phyloP scores from a whole-genome alignment of 2,113 vertebrate species.

The Eolophus roseicapilla region DNA sequence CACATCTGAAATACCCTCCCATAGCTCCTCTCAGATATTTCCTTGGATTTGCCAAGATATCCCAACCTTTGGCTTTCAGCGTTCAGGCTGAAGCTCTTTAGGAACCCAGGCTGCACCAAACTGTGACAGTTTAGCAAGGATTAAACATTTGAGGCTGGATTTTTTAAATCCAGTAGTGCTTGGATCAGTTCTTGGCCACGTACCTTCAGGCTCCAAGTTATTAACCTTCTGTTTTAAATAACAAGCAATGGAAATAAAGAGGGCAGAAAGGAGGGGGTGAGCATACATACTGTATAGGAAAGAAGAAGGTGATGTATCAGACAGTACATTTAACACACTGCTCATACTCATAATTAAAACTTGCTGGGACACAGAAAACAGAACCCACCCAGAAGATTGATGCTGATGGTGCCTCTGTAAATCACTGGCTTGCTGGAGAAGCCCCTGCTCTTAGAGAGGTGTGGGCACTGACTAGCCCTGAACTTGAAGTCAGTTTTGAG shows the following conservation, averaged over 20 bases:
- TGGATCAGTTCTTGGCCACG: background rate
- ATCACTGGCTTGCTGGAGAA: background rate
- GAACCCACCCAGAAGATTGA: background rate
- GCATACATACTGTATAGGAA: background rate
- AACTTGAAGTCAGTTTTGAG: background rate
- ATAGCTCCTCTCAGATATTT: background rate
- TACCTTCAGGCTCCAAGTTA: background rate
- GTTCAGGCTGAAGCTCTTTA: background rate
- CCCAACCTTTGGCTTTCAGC: background rate
- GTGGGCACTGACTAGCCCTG: accelerated
- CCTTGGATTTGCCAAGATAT: background rate
- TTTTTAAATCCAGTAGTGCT: slow-evolving; percentile 16
- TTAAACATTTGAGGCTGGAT: background rate
- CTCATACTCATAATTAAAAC: background rate
- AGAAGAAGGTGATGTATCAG: background rate
- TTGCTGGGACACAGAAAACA: background rate
- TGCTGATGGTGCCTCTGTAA: background rate
- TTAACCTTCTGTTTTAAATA: slow-evolving; percentile 41
- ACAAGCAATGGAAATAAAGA: background rate
- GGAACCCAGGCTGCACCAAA: background rate
- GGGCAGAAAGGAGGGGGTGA: background rate
- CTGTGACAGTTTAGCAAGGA: slow-evolving; percentile 19
- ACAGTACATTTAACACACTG: background rate
- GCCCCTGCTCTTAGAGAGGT: background rate
- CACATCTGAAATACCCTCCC: background rate